Percentiles rank a stretch among this genome's conserved stretches.
Evolutionary conservation across 2,888 invertebrate species (phyloP).

Genomic region (Ceramica pisi): DNA sequence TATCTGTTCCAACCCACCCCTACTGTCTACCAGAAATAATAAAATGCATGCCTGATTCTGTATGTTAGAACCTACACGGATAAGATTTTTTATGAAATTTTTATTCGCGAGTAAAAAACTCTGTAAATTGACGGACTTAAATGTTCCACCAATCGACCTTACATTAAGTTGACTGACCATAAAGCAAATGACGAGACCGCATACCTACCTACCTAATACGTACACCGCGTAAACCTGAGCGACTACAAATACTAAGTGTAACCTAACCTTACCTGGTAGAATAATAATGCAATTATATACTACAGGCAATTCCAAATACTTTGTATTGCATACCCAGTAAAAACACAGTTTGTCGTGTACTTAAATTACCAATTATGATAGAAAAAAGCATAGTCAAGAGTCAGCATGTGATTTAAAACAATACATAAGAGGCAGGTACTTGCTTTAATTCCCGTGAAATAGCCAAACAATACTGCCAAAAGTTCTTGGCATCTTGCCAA

Average conservation of each 20-base stretch:
- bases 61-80: no score
- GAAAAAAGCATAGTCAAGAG: slow-evolving; percentile 19
- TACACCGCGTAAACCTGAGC: not conserved
- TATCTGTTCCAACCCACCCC: no score
- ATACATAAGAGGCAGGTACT: slow-evolving; percentile 11
- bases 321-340: not conserved
- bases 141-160: no score
- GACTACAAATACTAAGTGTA: not conserved
- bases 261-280: no score
- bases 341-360: slow-evolving; percentile 14
- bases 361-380: slow-evolving; percentile 13
- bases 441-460: slow-evolving; percentile 14
- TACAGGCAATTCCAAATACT: not conserved
- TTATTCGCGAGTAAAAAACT: no score
- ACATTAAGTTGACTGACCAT: no score
- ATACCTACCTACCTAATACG: not conserved
- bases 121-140: no score
- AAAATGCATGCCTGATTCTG: no score
- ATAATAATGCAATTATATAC: slow-evolving; percentile 1
- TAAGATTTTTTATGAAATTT: no score
- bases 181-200: not conserved
- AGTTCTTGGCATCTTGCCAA: slow-evolving; percentile 39
- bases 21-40: no score
- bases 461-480: slow-evolving; percentile 40
- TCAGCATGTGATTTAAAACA: slow-evolving; percentile 16